These are phyloP conservation scores for Synanthedon formicaeformis DNA, from an alignment of 2,888 invertebrate genomes.

Conservation along the genomic window DNA sequence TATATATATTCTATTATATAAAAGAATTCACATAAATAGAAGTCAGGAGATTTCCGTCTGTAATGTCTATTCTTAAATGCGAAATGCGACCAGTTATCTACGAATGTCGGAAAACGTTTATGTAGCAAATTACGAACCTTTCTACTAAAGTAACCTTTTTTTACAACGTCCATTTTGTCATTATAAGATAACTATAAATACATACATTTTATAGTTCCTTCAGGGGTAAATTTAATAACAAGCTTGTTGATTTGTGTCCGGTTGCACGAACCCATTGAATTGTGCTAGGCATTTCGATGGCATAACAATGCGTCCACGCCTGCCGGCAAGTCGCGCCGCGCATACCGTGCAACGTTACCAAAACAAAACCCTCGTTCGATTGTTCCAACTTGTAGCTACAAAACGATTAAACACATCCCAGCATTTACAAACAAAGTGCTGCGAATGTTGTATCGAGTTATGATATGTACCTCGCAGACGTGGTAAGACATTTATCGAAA, in stretches of 20 bases:
- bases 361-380: conserved; percentile 54
- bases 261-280: conserved; percentile 46
- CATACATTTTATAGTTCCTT: not conserved
- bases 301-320: conserved; percentile 48
- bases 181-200: no score
- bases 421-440: conserved; percentile 53
- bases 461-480: conserved; percentile 13
- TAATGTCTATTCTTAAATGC: no score
- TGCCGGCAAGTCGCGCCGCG: conserved; percentile 32
- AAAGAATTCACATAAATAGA: no score
- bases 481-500: conserved; percentile 12
- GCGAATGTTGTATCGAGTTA: conserved; percentile 22
- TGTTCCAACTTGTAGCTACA: conserved; percentile 55
- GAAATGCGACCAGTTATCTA: no score
- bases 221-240: not conserved
- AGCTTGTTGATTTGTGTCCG: conserved; percentile 22
- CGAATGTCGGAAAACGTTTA: no score
- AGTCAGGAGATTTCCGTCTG: no score
- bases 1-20: no score
- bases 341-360: conserved; percentile 48
- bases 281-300: conserved; percentile 36
- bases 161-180: no score
- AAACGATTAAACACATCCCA: conserved; percentile 54
- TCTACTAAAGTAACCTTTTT: no score
- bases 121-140: no score